Base-by-base conservation (phyloP, 2,888 invertebrate genomes). In the Apotomis turbidana region DNA sequence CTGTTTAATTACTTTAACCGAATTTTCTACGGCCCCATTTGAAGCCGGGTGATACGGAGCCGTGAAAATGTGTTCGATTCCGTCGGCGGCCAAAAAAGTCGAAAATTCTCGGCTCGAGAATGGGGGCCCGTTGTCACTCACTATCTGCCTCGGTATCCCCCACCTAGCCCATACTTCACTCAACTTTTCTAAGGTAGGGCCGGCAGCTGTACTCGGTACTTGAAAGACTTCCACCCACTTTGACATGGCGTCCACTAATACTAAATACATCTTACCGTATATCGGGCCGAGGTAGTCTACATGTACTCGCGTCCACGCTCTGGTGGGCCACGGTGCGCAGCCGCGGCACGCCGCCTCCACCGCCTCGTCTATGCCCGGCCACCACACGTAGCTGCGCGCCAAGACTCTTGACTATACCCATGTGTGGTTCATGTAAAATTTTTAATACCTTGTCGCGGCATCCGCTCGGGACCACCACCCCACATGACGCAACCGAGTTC, bases 401-500 rank as follows among this genome's bases (percentile, higher is more conserved):
- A 54, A 54, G 5, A 6, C 13, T 54, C 13, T 54, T 54, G 6
- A 54, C 54, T 6, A 54, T 54, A 13, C 54, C 54, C 54, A 54
- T 54, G 15, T 54, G 54, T 1, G 15, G 4, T 6, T 54, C 54
- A 13, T 54, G 54, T 6, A 54, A 13, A 13, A 13, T 13, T 4
- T 6, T 13, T 54, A 54, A 13, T 13, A 54, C 54, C 13, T 15
- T 54, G 13, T 15, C 54, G 6, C 54, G 15, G 27, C 62, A 62
- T 3, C 10, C 12, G 36, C 52, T 51, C 9, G 62, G 62, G 12
- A 62, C 8, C 5, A 62, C 36, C 3, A 62, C 62, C 62, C 51
- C 62, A 62, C 62, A 62, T 52, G 3, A 62, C 6, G 51, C 62
- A 62, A 1, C 51, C 62, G 13, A 62, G 9, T 51, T 62, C 62